Base-by-base conservation (phyloP, 1,140 invertebrate genomes). In the Hormaphis cornu region DNA sequence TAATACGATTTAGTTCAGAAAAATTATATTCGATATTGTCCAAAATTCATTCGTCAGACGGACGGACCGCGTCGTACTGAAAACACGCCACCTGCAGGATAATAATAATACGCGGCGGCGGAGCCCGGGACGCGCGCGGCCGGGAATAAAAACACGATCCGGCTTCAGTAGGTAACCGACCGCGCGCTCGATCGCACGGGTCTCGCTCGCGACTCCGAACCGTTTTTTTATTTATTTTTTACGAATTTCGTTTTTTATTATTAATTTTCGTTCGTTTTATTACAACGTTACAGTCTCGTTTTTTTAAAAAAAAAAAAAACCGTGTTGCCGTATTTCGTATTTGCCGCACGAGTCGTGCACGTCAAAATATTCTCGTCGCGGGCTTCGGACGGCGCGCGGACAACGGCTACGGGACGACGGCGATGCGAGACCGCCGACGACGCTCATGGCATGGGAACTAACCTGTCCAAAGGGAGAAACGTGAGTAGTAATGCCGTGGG, bases 391-490 rank as follows among this genome's bases (percentile, higher is more conserved):
- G 14, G 2, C 6, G 16, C n/a, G n/a, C 40, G 9, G 28, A 28
- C n/a, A 44, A 53, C 28, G 35, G 12, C 46, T n/a, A 20, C 24
- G 26, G 33, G 20, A 16, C 7, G 8, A 26, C 26, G 14, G 18
- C 40, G 1, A 48, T 58, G 54, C 40, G 54, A 58, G 22, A 22
- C 53, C 22, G 20, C 30, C n/a, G 42, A 14, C 24, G 22, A 50
- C 44, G 50, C 61, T 66, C 61, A 66, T 66, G 61, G 61, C 61
- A 66, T 66, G 61, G 61, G 61, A 50, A 66, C 61, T 50, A 66
- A 66, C 42, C 50, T 66, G 44, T 66, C 61, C 61, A 66, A 66
- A 66, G 61, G 61, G 61, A 66, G 61, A 66, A 48, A 66, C 61
- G 61, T 66, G 61, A 66, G 61, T n/a, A n/a, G n/a, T n/a, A n/a